Base-by-base conservation (phyloP, 2,888 invertebrate species). In the Perizoma flavofasciatum region DNA sequence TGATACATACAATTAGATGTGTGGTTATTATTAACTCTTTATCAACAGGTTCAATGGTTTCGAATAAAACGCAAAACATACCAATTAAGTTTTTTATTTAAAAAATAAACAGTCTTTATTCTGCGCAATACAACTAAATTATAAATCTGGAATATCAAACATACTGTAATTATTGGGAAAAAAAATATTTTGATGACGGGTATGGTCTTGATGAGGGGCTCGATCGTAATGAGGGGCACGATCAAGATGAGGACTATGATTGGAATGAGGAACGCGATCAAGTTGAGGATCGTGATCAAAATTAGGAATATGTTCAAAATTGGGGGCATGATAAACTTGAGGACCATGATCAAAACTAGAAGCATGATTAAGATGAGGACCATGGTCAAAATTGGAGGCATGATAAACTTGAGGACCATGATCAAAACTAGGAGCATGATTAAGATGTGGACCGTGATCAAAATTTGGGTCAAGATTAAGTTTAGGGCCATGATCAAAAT, bases 91-190 rank as follows among this genome's bases (percentile, higher is more conserved):
- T 35, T 44, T 11, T 43, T 46, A 35, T 54, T 40, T 9, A 11
- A 10, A 22, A 51, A 50, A 45, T 32, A 49, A 45, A 46, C 63
- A 66, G 63, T 61, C 66, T 61, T 59, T 44, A 10, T 10, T 43
- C 7, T 5, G n/a, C 41, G 5, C n/a, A 10, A 4, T 1, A 43
- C n/a, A 55, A 32, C 37, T 49, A 49, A 32, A 56, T 11, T 45
- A 41, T 4, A 52, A 51, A 37, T 46, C 56, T 41, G 56, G 35
- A 6, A 32, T 22, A 33, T 56, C 45, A 45, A 48, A 48, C 45
- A 48, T 45, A 49, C 37, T 11, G 5, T 45, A 48, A 10, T 49
- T 22, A 44, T 56, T 40, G 10, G 49, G 6, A 35, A 35, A 32
- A 32, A 51, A 37, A 43, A 5, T 7, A 41, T 11, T 47, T 32